Percentiles rank a stretch among this genome's conserved stretches.
Conservation (phyloP, 2,797 vertebrate genomes). For the Muscicapa comitata region DNA sequence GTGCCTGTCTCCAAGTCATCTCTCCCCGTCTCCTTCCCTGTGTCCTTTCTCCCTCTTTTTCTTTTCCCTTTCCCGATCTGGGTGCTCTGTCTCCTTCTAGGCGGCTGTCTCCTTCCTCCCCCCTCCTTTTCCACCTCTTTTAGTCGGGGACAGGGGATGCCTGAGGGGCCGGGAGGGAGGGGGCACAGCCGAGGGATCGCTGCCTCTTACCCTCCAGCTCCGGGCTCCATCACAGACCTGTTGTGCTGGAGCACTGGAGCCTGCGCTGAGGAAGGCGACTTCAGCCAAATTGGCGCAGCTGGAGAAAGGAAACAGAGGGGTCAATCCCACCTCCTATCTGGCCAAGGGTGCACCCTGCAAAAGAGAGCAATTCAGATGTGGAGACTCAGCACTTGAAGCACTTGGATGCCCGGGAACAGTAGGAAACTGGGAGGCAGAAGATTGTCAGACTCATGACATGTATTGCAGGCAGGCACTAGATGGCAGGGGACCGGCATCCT, state of each 20-base stretch:
- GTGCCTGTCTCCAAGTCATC: background rate
- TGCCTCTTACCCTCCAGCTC: conserved; percentile 25
- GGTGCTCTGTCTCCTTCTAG: conserved; percentile 58
- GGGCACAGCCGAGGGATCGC: background rate
- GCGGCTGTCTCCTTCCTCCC: conserved; percentile 13
- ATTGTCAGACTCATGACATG: conserved; percentile 55
- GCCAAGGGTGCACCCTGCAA: background rate
- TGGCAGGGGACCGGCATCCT: conserved; percentile 57
- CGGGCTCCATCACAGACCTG: conserved; percentile 74
- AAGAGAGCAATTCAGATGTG: background rate
- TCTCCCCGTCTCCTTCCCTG: conserved; percentile 26
- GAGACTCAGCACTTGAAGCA: background rate
- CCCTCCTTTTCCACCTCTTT: background rate
- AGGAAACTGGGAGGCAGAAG: conserved; percentile 36
- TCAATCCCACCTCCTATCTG: background rate
- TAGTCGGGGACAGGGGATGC: background rate
- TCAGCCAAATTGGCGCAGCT: conserved; percentile 41
- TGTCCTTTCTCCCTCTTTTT: conserved; percentile 39
- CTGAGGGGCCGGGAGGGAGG: background rate
- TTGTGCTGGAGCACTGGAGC: conserved; percentile 65
- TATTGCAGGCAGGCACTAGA: conserved; percentile 61
- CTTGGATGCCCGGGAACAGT: conserved; percentile 24
- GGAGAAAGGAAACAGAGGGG: conserved; percentile 26
- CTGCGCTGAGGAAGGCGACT: conserved; percentile 55
- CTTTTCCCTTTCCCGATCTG: conserved; percentile 3